Evolutionary conservation across 2,113 vertebrate species (phyloP).

Genomic region (Seriola dumerili): DNA sequence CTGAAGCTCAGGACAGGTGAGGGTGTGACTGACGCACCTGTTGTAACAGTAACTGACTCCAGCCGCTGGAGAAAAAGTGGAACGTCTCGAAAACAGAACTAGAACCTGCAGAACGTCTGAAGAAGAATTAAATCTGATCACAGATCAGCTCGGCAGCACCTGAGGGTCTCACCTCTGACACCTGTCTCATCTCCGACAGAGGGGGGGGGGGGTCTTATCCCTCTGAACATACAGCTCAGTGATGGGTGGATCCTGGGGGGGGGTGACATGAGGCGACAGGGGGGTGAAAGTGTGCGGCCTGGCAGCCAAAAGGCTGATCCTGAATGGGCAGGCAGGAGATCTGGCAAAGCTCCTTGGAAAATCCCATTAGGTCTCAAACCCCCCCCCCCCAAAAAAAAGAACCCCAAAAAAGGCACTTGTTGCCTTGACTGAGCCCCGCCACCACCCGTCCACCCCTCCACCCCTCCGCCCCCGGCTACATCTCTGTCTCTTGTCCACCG

Average conservation of each 20-base stretch:
- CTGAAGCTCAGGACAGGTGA: too few relatives aligned
- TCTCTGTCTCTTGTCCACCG: constrained; percentile 79
- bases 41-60: too few relatives aligned
- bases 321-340: constrained; percentile 82
- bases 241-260: constrained; percentile 4
- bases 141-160: background rate
- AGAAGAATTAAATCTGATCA: too few relatives aligned
- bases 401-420: constrained; percentile 77
- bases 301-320: constrained; percentile 79
- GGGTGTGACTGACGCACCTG: too few relatives aligned
- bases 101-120: too few relatives aligned
- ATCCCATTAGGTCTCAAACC: constrained; percentile 81
- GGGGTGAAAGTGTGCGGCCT: constrained; percentile 83
- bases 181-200: background rate
- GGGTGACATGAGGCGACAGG: constrained; percentile 40
- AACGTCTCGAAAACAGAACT: too few relatives aligned
- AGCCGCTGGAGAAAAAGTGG: too few relatives aligned
- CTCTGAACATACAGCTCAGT: background rate
- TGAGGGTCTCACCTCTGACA: background rate
- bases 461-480: constrained; percentile 66
- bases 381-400: background rate
- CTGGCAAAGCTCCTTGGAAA: constrained; percentile 84
- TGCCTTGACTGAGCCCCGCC: constrained; percentile 72
- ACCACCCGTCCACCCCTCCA: constrained; percentile 14
- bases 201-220: constrained; percentile 4